Base-by-base conservation (phyloP, 2,888 invertebrate genomes). In the Rhagonycha fulva region DNA sequence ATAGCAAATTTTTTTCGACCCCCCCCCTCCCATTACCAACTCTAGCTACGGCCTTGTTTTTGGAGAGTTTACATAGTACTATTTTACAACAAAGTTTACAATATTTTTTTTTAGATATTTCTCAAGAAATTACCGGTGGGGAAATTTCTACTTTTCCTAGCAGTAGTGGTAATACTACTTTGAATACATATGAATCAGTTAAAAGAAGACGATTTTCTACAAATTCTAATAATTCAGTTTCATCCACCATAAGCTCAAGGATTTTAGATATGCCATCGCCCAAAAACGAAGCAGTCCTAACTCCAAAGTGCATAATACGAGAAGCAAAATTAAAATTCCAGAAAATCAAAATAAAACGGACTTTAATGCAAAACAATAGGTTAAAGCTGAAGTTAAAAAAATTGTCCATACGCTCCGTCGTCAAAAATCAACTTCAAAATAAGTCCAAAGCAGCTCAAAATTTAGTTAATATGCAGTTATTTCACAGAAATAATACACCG, bases 401-500 rank as follows among this genome's bases (percentile, higher is more conserved):
- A 63, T 11, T 32, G n/a, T n/a, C 24, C 0, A 5, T 26, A 0
- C 24, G 26, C 26, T n/a, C 47, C 11, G 23, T 74, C 26, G 24
- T 62, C 0, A 12, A 71, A 66, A 71, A 71, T 10, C 26, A 23
- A 12, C 14, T 75, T 23, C 14, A 14, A 14, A 67, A 75, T 68
- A 72, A 71, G n/a, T 73, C 70, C 32, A 24, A 72, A 69, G 75
- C 73, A 14, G 79, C 75, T 10, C 60, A 71, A 68, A 73, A 62
- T 12, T 76, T 80, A 10, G 71, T 77, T 47, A 75, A 72, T 0
- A 80, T 78, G 77, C 76, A 77, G 60, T 28, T 71, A 19, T 71
- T 76, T 75, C 80, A 81, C 62, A 69, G 76, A 72, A 79, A 80
- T 68, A 75, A 68, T 30, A 60, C 66, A 10, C 67, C 71, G n/a